Base-by-base conservation (phyloP, 1,140 invertebrate species). In the Antheraea pernyi region DNA sequence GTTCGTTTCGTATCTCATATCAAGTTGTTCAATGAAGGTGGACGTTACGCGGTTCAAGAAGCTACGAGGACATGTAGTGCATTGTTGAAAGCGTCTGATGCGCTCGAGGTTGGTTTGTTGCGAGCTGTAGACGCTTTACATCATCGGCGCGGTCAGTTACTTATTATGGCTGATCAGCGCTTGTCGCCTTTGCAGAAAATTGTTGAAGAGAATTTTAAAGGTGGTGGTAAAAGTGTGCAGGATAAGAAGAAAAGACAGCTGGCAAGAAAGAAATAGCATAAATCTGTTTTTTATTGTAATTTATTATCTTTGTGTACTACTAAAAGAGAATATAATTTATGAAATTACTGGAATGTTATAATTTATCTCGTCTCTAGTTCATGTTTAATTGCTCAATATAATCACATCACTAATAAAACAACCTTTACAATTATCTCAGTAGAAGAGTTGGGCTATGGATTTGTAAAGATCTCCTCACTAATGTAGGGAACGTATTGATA, bases 21-120 rank as follows among this genome's bases (percentile, higher is more conserved):
- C n/a, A 85, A 81, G 62, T 69, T 91, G 62, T 84, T 85, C 36
- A 67, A 62, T 65, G 85, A 91, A 79, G 86, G 83, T 39, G 87
- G 87, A 16, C 76, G 39, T 2, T 89, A 85, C 73, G 67, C 86
- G 4, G 75, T 81, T 3, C 11, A 63, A 3, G 89, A 91, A 67
- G 83, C 83, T 7, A 36, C 68, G 0, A 86, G 78, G 63, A 68
- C 83, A 0, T 79, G 72, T 69, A 42, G 69, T 10, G 71, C 75
- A 6, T 65, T 89, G 19, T 69, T 81, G 8, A 85, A 76, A 69
- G 79, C 68, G 0, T 70, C 79, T n/a, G 85, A 86, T n/a, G 68
- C 77, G 3, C 64, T 90, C 37, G 86, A 90, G 48, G 4, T 37
- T n/a, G 84, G 84, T 67, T 59, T 74, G 0, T 60, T 36, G 42